These are phyloP conservation scores for Pygmarrhopalites habei DNA, from an alignment of 1,140 invertebrate genomes.

Conservation along the genomic window DNA sequence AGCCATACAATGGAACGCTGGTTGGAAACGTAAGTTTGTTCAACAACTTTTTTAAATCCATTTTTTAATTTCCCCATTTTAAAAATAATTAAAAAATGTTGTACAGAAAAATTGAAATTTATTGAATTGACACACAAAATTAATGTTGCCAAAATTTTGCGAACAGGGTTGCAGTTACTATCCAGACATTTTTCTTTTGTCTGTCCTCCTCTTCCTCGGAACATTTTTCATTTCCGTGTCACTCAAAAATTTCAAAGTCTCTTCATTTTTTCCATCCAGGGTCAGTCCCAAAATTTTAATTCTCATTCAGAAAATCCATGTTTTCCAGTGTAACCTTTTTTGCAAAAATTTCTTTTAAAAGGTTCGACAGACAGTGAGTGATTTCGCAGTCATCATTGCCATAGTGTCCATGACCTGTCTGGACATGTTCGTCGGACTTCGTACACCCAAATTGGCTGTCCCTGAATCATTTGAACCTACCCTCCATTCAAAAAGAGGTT, in stretches of 20 bases:
- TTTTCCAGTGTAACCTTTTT: too few relatives aligned
- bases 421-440: slow-evolving; percentile 76
- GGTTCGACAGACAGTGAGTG: slow-evolving; percentile 85
- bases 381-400: slow-evolving; percentile 96
- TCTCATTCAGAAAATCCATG: too few relatives aligned
- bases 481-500: slow-evolving; percentile 59
- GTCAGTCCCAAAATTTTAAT: slow-evolving; percentile 51
- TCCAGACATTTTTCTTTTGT: slow-evolving; percentile 95
- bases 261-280: slow-evolving; percentile 92
- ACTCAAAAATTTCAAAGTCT: slow-evolving; percentile 89
- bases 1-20: slow-evolving; percentile 60
- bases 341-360: too few relatives aligned
- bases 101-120: too few relatives aligned
- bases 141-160: not conserved
- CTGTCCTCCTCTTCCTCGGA: slow-evolving; percentile 83
- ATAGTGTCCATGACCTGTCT: slow-evolving; percentile 83
- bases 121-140: too few relatives aligned
- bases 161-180: slow-evolving; percentile 62
- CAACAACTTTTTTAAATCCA: too few relatives aligned
- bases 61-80: too few relatives aligned
- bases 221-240: slow-evolving; percentile 84
- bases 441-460: slow-evolving; percentile 73
- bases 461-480: slow-evolving; percentile 86
- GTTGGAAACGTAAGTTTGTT: slow-evolving; percentile 46
- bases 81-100: not conserved